Conservation (phyloP, 2,888 invertebrate species). For the Conops quadrifasciatus region DNA sequence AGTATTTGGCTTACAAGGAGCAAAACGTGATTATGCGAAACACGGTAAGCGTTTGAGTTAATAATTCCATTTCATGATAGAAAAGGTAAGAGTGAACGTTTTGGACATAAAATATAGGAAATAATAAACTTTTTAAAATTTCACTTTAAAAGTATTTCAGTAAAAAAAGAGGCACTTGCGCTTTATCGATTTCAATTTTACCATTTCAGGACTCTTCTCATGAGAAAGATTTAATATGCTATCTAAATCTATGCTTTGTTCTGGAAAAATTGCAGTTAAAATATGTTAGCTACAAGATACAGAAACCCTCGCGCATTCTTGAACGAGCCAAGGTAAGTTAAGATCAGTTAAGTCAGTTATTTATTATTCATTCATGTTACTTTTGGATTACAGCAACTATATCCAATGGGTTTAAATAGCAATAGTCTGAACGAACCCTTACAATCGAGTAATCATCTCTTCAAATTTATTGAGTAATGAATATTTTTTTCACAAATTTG, state of each 20-base stretch:
- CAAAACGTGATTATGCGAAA: neutral
- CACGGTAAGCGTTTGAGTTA: conserved; percentile 16
- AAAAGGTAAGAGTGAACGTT: no score
- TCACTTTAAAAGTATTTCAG: no score
- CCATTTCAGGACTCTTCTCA: neutral
- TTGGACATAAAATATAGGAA: no score
- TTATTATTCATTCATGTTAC: neutral
- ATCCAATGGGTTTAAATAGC: neutral
- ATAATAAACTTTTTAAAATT: no score
- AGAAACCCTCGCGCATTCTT: neutral
- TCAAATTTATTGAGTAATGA: conserved; percentile 9
- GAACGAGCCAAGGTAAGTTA: conserved; percentile 1
- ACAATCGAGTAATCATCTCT: neutral
- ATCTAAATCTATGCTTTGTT: conserved; percentile 24
- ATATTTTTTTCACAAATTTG: neutral
- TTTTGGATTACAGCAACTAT: neutral
- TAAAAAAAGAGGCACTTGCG: neutral
- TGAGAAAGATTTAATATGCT: no score
- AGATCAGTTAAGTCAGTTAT: neutral
- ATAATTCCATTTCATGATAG: neutral
- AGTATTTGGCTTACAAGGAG: conserved; percentile 8
- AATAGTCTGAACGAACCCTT: conserved; percentile 9
- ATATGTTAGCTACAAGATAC: conserved; percentile 19
- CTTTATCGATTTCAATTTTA: neutral
- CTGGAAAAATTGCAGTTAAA: neutral